These are phyloP conservation scores for Anthoptus insignis DNA, from an alignment of 2,888 invertebrate genomes.

Conservation along the genomic window DNA sequence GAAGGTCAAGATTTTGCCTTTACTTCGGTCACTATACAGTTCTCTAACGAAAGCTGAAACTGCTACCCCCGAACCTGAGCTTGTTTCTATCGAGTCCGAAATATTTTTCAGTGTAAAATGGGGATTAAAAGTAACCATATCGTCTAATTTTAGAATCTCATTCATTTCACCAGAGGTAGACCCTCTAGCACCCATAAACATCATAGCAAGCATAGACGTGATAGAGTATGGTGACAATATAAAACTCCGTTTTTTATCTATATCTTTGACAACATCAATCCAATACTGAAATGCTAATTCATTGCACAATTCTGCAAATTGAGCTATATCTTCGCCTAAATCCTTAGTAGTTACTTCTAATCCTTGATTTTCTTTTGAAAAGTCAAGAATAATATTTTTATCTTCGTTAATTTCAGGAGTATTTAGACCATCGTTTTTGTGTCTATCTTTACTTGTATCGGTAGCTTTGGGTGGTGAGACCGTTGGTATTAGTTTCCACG, in stretches of 20 bases:
- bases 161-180: constrained; percentile 97
- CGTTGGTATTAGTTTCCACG: constrained; percentile 88
- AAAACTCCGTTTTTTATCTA: constrained; percentile 92
- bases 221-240: constrained; percentile 95
- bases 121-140: constrained; percentile 96
- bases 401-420: constrained; percentile 59
- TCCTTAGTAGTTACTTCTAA: constrained; percentile 92
- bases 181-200: constrained; percentile 95
- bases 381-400: constrained; percentile 75
- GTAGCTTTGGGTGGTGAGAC: constrained; percentile 81
- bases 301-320: constrained; percentile 93
- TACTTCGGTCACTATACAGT: constrained; percentile 93
- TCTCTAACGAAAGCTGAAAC: constrained; percentile 94
- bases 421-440: constrained; percentile 64
- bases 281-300: constrained; percentile 95
- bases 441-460: constrained; percentile 71
- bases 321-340: constrained; percentile 91
- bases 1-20: constrained; percentile 93
- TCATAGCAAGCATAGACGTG: constrained; percentile 96
- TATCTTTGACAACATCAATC: constrained; percentile 90
- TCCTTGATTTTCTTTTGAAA: constrained; percentile 87
- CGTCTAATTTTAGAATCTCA: constrained; percentile 93
- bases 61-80: constrained; percentile 90
- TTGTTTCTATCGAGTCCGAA: constrained; percentile 92
- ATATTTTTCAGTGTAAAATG: constrained; percentile 95